A percentile compares a stretch with the other conserved stretches of the same genome.
Conservation (phyloP, 2,113 vertebrate genomes). For the Clarias batrachus region DNA sequence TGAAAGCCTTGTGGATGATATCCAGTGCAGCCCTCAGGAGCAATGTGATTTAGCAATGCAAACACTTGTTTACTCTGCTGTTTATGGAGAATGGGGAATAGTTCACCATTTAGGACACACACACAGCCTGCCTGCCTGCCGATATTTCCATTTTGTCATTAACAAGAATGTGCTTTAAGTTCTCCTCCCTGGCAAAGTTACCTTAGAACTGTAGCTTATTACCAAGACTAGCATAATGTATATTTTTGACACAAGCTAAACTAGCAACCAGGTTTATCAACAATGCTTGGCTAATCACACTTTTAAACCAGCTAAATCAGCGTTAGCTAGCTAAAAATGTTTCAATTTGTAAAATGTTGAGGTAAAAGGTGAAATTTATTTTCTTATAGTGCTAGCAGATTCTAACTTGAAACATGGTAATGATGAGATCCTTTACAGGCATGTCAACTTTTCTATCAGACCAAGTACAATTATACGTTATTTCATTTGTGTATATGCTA, state of each 20-base stretch:
- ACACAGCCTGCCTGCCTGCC: not conserved
- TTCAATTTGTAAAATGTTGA: not conserved
- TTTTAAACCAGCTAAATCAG: not conserved
- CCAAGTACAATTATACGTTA: too few species aligned
- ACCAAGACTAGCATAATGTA: not conserved
- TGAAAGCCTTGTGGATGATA: not conserved
- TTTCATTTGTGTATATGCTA: too few species aligned
- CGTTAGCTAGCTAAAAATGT: not conserved
- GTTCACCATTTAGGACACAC: not conserved
- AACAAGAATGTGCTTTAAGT: not conserved
- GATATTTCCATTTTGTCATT: not conserved
- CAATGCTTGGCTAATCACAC: not conserved
- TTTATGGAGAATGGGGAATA: not conserved
- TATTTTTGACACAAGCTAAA: not conserved
- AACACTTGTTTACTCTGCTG: not conserved
- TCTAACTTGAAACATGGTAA: not conserved
- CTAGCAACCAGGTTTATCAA: not conserved
- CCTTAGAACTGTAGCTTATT: not conserved
- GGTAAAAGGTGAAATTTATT: not conserved
- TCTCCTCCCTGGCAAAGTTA: not conserved
- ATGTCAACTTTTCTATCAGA: too few species aligned
- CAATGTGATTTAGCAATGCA: not conserved
- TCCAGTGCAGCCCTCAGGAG: slow-evolving; percentile 65
- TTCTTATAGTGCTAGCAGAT: not conserved
- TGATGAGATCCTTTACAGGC: not conserved